phyloP scores from a whole-genome alignment of 2,888 invertebrate genomes.

The Anoncus sp. region DNA sequence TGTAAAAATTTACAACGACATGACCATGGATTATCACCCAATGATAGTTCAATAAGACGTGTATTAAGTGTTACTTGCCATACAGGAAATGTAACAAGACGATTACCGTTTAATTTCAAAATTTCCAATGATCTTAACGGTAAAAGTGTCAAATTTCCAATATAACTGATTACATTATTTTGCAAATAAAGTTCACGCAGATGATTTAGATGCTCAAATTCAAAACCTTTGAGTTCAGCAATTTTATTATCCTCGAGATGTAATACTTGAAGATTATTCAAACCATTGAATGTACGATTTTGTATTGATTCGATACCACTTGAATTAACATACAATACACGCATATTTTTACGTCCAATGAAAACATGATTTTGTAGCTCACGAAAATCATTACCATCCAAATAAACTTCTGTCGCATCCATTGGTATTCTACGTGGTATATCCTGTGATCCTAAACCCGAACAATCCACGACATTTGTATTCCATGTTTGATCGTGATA shows the following conservation, averaged over 20 bases:
- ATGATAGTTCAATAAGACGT: conserved; percentile 89
- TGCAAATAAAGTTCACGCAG: conserved; percentile 93
- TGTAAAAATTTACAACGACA: conserved; percentile 96
- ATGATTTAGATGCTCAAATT: conserved; percentile 92
- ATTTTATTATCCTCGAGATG: conserved; percentile 95
- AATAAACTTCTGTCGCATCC: conserved; percentile 96
- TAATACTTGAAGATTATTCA: conserved; percentile 90
- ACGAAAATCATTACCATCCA: conserved; percentile 95
- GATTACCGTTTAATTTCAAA: conserved; percentile 93
- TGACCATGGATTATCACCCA: conserved; percentile 95
- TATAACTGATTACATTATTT: conserved; percentile 91
- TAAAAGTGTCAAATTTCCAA: conserved; percentile 92
- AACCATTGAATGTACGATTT: conserved; percentile 95
- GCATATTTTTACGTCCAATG: conserved; percentile 95
- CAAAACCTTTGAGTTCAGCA: conserved; percentile 91
- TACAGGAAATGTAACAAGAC: conserved; percentile 91
- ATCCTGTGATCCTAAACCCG: conserved; percentile 90
- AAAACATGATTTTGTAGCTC: conserved; percentile 94
- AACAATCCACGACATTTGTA: conserved; percentile 96
- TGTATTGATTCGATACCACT: conserved; percentile 93
- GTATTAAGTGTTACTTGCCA: conserved; percentile 88
- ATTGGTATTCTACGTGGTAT: conserved; percentile 95
- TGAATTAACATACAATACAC: conserved; percentile 93
- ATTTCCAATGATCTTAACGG: conserved; percentile 91
- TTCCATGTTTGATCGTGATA: conserved; percentile 98